These are phyloP conservation scores for Trichosurus vulpecula DNA, from an alignment of 2,797 vertebrate species.

Conservation along the genomic window DNA sequence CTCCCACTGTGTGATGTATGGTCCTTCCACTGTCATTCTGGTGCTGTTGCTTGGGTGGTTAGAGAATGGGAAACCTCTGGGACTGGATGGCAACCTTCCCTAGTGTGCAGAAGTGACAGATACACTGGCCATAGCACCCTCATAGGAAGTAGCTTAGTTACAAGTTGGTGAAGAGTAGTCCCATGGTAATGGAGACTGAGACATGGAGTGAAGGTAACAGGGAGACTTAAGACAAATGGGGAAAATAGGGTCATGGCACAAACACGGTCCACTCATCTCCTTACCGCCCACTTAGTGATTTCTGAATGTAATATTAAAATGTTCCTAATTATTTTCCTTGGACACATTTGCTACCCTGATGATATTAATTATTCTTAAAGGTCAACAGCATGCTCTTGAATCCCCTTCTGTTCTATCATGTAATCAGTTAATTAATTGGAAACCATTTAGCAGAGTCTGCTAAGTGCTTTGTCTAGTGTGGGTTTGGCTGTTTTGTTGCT, in stretches of 20 bases:
- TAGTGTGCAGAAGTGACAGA: background rate
- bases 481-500: conserved; percentile 77
- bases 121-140: background rate
- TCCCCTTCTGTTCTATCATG: conserved; percentile 89
- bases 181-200: background rate
- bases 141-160: background rate
- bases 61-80: background rate
- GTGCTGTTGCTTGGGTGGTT: background rate
- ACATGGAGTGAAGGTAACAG: background rate
- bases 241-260: background rate
- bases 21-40: background rate
- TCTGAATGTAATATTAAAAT: conserved; percentile 82
- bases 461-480: conserved; percentile 71
- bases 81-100: background rate
- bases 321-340: conserved; percentile 87
- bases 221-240: background rate
- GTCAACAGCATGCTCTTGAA: conserved; percentile 87
- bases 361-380: conserved; percentile 91
- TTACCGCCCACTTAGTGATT: conserved; percentile 54
- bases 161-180: background rate
- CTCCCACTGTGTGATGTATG: no score
- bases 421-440: conserved; percentile 91
- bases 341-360: conserved; percentile 85
- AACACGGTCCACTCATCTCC: conserved; percentile 67
- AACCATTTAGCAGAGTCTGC: conserved; percentile 85